Conservation (phyloP, 2,888 invertebrate genomes). For the Tipula unca region DNA sequence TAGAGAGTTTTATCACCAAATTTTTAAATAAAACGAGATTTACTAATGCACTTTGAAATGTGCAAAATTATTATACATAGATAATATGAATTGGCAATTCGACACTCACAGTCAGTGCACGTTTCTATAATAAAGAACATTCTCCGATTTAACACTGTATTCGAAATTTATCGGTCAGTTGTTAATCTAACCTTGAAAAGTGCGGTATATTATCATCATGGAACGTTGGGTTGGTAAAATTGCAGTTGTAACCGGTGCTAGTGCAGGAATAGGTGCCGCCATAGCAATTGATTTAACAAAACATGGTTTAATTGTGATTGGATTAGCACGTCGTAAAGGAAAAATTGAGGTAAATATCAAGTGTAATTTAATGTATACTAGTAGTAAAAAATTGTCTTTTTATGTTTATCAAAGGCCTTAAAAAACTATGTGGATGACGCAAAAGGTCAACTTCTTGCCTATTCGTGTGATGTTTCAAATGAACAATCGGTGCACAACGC, state of each 20-base stretch:
- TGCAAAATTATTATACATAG: too few species aligned
- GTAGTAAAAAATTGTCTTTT: too few species aligned
- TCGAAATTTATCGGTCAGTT: too few species aligned
- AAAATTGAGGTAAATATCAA: background rate
- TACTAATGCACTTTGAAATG: too few species aligned
- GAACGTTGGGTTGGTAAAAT: background rate
- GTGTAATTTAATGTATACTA: too few species aligned
- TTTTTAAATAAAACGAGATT: too few species aligned
- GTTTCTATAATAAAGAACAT: too few species aligned
- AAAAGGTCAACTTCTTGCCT: conserved; percentile 31
- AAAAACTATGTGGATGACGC: background rate
- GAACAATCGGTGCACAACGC: conserved; percentile 46
- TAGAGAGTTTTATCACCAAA: too few species aligned
- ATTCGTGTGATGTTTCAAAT: conserved; percentile 45
- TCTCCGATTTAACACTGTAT: too few species aligned
- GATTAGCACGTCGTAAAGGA: background rate
- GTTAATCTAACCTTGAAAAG: background rate
- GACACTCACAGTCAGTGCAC: too few species aligned
- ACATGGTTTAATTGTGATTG: background rate
- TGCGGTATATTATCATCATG: background rate
- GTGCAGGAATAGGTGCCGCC: background rate
- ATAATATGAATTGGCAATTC: too few species aligned
- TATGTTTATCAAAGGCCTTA: background rate
- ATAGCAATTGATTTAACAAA: background rate
- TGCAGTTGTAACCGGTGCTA: background rate